Conservation (phyloP, 2,888 invertebrate species). For the Drosophila greeni region DNA sequence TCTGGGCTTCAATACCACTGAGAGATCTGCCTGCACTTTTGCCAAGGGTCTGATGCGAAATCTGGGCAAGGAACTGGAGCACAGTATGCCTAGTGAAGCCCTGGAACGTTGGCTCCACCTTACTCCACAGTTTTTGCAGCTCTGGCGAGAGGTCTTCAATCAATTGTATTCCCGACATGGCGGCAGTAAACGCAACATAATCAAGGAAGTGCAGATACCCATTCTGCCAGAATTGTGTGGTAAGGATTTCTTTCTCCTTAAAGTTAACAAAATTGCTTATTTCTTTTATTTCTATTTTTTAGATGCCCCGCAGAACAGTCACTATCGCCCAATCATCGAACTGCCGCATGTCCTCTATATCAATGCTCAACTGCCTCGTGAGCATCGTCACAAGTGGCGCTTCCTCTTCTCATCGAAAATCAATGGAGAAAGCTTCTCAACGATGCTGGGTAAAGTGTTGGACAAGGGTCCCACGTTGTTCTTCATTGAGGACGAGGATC, state of each 20-base stretch:
- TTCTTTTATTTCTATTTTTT: not conserved
- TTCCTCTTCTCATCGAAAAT: slow-evolving; percentile 91
- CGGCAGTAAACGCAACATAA: slow-evolving; percentile 53
- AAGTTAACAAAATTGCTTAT: not conserved
- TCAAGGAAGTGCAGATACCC: slow-evolving; percentile 59
- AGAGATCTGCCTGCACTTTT: slow-evolving; percentile 81
- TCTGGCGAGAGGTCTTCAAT: slow-evolving; percentile 81
- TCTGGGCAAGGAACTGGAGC: slow-evolving; percentile 71
- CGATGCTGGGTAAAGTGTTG: slow-evolving; percentile 85
- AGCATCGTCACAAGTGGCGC: slow-evolving; percentile 89
- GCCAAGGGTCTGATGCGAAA: slow-evolving; percentile 81
- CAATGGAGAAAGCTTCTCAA: slow-evolving; percentile 94
- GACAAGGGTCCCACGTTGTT: slow-evolving; percentile 91
- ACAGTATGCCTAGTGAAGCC: slow-evolving; percentile 63
- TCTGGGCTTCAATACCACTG: slow-evolving; percentile 81
- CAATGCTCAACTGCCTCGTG: slow-evolving; percentile 87
- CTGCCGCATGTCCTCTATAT: slow-evolving; percentile 89
- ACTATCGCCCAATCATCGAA: slow-evolving; percentile 86
- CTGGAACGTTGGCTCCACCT: slow-evolving; percentile 79
- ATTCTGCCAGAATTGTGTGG: slow-evolving; percentile 62
- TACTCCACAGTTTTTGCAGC: slow-evolving; percentile 80
- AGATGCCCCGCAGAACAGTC: slow-evolving; percentile 86
- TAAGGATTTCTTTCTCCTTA: not conserved
- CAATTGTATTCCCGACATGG: slow-evolving; percentile 79
- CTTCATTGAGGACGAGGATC: slow-evolving; percentile 89